Conservation (phyloP, 2,888 invertebrate genomes). For the Kryphioiulus occultus region DNA sequence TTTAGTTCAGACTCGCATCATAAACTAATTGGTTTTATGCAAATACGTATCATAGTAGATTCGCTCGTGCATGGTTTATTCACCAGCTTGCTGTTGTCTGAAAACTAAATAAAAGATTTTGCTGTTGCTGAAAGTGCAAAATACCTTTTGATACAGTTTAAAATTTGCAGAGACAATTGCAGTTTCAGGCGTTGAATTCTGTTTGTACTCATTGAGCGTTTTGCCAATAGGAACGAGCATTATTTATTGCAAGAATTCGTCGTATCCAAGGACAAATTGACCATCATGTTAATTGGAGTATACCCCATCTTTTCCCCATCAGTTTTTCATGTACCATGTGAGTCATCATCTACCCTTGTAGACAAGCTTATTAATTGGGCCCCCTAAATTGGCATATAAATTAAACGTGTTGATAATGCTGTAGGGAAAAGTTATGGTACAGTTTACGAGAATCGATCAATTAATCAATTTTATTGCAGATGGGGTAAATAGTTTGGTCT, state of each 20-base stretch:
- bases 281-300: not conserved
- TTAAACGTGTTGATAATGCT: not conserved
- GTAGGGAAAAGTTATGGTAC: not conserved
- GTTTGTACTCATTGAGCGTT: not conserved
- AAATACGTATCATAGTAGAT: not conserved
- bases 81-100: not conserved
- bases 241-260: not conserved
- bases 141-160: not conserved
- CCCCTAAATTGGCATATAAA: not conserved
- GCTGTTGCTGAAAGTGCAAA: not conserved
- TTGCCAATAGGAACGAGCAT: not conserved
- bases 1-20: conserved; percentile 6
- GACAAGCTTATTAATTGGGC: not conserved
- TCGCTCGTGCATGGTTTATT: not conserved
- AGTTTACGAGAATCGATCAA: not conserved
- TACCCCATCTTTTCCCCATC: not conserved
- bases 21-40: conserved; percentile 32
- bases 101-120: not conserved
- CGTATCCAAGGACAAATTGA: not conserved
- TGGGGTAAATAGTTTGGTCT: not conserved
- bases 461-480: not conserved
- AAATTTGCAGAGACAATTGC: not conserved
- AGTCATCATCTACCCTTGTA: not conserved
- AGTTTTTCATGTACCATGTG: not conserved
- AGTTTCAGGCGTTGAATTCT: not conserved